Base-by-base conservation (phyloP, 2,797 vertebrate genomes). In the Acanthopagrus latus region DNA sequence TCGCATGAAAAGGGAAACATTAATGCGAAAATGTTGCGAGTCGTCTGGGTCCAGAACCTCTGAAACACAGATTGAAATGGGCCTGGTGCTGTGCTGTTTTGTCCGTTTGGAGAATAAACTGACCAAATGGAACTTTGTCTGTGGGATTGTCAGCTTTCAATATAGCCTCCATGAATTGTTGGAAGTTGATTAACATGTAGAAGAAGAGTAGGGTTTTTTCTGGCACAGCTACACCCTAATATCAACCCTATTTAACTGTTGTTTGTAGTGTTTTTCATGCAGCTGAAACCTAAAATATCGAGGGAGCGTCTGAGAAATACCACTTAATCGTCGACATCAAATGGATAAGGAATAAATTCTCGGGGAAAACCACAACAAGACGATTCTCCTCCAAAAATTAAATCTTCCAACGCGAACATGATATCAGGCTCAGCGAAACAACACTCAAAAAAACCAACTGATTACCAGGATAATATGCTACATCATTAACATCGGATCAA, bases 1-100 rank as follows among this genome's bases (percentile, higher is more conserved):
- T 51, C n/a, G 3, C 43, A 44, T 64, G 58, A 74, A 68, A 66
- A 62, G 17, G 47, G 14, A 16, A 47, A 21, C 47, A 51, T 70
- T n/a, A 55, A 5, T 13, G 27, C 3, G 27, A n/a, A 29, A 10
- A 7, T 23, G 33, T 11, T 21, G 7, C 2, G 16, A 5, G 44
- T 38, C 17, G 52, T 23, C 51, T 27, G 18, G 47, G 48, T 60
- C n/a, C 57, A 75, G 25, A 27, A 74, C 9, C 9, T 55, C 54
- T 11, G 47, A 75, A 63, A 57, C 11, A 7, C 67, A 64, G 9
- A 74, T 44, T 48, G 41, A 76, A 54, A 38, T 3, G 18, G 13
- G 47, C 12, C 10, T 50, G 7, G 60, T 23, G 7, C 38, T 54
- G 20, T 9, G 29, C 29, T 27, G 27, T 9, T 55, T 46, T 3